These are phyloP conservation scores for Centropyge bicolor DNA, from an alignment of 2,797 vertebrate genomes.

Conservation along the genomic window DNA sequence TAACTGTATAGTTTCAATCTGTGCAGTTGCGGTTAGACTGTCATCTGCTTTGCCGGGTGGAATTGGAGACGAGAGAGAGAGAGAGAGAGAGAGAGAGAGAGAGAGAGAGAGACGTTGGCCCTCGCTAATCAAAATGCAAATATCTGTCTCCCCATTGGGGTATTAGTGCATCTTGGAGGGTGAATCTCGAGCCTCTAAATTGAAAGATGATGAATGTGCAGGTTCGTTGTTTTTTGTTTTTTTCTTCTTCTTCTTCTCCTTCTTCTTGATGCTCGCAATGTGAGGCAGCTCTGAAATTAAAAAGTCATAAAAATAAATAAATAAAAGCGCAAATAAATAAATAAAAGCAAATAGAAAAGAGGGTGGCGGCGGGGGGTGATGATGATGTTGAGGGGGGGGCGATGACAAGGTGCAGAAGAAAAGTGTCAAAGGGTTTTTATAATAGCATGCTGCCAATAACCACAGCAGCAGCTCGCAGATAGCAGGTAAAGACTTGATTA, in stretches of 20 bases:
- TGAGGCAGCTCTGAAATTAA: slow-evolving; percentile 68
- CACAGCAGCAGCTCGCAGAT: slow-evolving; percentile 26
- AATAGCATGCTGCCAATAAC: slow-evolving; percentile 28
- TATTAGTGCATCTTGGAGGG: slow-evolving; percentile 75
- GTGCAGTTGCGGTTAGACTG: slow-evolving; percentile 42
- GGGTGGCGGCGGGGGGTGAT: background rate
- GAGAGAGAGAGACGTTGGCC: slow-evolving; percentile 45
- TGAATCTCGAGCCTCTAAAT: slow-evolving; percentile 74
- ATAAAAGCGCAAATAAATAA: slow-evolving; percentile 48
- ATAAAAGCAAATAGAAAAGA: slow-evolving; percentile 25
- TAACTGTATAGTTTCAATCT: slow-evolving; percentile 77
- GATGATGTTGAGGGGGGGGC: background rate
- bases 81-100: slow-evolving; percentile 1
- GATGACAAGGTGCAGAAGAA: slow-evolving; percentile 29
- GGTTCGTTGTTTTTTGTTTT: slow-evolving; percentile 49
- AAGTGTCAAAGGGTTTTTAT: slow-evolving; percentile 40
- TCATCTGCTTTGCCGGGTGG: slow-evolving; percentile 46
- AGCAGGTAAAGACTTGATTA: slow-evolving; percentile 61
- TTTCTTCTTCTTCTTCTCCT: slow-evolving; percentile 37
- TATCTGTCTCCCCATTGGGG: slow-evolving; percentile 70
- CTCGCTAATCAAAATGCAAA: slow-evolving; percentile 84
- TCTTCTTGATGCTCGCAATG: slow-evolving; percentile 50
- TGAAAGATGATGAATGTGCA: slow-evolving; percentile 82
- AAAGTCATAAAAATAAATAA: slow-evolving; percentile 63
- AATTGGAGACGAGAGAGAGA: slow-evolving; percentile 58